These are phyloP conservation scores for Drosophila acutilabella DNA, from an alignment of 2,888 invertebrate species.

Conservation along the genomic window DNA sequence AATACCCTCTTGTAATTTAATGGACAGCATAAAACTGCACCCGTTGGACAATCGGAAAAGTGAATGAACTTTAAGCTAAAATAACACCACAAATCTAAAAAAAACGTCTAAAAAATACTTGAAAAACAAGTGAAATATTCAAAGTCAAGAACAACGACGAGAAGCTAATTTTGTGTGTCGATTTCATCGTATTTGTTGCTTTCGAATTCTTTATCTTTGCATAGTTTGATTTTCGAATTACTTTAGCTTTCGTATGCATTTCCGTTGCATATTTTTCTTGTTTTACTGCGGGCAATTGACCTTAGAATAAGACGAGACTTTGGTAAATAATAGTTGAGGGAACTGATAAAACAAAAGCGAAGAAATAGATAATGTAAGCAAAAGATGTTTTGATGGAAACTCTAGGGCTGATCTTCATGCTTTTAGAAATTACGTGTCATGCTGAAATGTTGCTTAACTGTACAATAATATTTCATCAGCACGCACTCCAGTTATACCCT, in stretches of 20 bases:
- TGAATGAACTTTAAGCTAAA: slow-evolving; percentile 76
- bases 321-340: slow-evolving; percentile 10
- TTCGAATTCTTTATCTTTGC: slow-evolving; percentile 27
- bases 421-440: slow-evolving; percentile 2
- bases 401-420: neutral
- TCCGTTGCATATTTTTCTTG: slow-evolving; percentile 49
- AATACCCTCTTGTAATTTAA: slow-evolving; percentile 1
- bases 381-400: neutral
- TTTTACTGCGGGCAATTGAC: slow-evolving; percentile 56
- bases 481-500: slow-evolving; percentile 8
- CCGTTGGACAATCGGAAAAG: slow-evolving; percentile 37
- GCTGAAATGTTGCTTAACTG: slow-evolving; percentile 17
- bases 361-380: neutral
- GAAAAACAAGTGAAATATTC: slow-evolving; percentile 44
- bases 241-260: slow-evolving; percentile 45
- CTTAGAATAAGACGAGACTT: slow-evolving; percentile 18
- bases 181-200: slow-evolving; percentile 17
- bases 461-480: slow-evolving; percentile 25
- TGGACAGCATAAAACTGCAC: neutral
- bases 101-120: neutral
- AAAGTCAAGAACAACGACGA: slow-evolving; percentile 72
- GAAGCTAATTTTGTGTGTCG: slow-evolving; percentile 53
- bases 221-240: slow-evolving; percentile 29
- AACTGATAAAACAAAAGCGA: neutral
- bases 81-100: slow-evolving; percentile 52